Conservation (phyloP, 2,888 invertebrate genomes). For the Gryllus longicercus region DNA sequence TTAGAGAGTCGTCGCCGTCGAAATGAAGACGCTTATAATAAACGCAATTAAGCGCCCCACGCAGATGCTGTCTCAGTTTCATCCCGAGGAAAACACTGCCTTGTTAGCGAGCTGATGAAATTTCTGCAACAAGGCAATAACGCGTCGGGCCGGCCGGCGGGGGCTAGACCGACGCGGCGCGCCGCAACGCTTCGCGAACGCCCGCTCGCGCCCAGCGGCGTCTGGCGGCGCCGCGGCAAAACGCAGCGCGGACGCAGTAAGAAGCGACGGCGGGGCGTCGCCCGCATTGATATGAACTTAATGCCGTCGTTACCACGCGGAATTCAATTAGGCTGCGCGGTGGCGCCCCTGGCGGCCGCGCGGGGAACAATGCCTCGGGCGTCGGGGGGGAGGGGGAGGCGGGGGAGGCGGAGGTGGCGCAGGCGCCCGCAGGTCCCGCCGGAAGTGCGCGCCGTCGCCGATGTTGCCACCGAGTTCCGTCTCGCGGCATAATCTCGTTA, state of each 20-base stretch:
- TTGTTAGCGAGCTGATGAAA: conserved; percentile 7
- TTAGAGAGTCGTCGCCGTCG: not conserved
- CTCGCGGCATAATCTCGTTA: conserved; percentile 4
- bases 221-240: not conserved
- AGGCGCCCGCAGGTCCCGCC: not conserved
- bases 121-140: conserved; percentile 17
- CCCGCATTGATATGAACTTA: conserved; percentile 3
- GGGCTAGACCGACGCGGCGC: not conserved
- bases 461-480: not conserved
- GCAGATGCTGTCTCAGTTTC: not conserved
- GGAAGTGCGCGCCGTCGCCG: not conserved
- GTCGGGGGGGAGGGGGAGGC: not conserved
- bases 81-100: not conserved
- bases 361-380: not conserved
- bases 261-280: not conserved
- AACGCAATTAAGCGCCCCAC: not conserved
- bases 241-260: not conserved
- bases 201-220: not conserved
- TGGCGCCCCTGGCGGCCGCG: conserved; percentile 17
- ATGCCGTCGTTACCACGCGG: not conserved
- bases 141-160: not conserved
- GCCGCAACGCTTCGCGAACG: not conserved
- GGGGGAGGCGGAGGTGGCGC: not conserved
- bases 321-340: not conserved
- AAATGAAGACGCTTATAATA: not conserved